Evolutionary conservation across 1,140 invertebrate species (phyloP).

Genomic region (Drosophila sp.): DNA sequence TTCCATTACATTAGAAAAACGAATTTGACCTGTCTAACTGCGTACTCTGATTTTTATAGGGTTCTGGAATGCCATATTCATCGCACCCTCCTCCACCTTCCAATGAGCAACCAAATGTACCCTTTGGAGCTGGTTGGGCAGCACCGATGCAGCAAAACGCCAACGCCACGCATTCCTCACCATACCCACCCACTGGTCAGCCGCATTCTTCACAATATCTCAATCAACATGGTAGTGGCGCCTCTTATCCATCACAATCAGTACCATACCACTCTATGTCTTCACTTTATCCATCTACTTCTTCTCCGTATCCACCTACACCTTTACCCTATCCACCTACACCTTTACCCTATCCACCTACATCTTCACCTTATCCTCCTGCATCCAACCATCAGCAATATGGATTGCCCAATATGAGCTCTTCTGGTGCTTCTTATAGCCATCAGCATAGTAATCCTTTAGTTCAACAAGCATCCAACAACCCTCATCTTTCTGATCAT

Average conservation of each 20-base stretch:
- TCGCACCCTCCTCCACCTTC: conserved; percentile 50
- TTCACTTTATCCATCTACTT: neutral
- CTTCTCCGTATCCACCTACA: neutral
- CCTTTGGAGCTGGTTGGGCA: conserved; percentile 80
- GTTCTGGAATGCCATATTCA: conserved; percentile 74
- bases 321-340: conserved; percentile 13
- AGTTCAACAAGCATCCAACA: conserved; percentile 41
- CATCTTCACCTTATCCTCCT: conserved; percentile 41
- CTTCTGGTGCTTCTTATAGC: conserved; percentile 14
- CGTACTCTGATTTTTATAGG: conserved; percentile 66
- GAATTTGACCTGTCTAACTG: neutral
- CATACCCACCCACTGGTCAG: conserved; percentile 46
- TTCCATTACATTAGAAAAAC: neutral
- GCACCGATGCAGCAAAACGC: conserved; percentile 63
- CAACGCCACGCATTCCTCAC: conserved; percentile 20
- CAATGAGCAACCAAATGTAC: conserved; percentile 55
- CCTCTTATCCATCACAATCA: conserved; percentile 39
- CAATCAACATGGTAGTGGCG: conserved; percentile 26
- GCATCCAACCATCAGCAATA: conserved; percentile 18
- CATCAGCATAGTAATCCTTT: conserved; percentile 25
- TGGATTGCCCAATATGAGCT: conserved; percentile 1
- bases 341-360: conserved; percentile 50
- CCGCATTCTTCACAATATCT: conserved; percentile 25
- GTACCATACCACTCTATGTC: conserved; percentile 32
- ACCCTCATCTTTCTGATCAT: conserved; percentile 47